A percentile compares a stretch with the other conserved stretches of the same genome.
Evolutionary conservation across 2,113 vertebrate genomes (phyloP).

Genomic region (Odontophorus gujanensis): DNA sequence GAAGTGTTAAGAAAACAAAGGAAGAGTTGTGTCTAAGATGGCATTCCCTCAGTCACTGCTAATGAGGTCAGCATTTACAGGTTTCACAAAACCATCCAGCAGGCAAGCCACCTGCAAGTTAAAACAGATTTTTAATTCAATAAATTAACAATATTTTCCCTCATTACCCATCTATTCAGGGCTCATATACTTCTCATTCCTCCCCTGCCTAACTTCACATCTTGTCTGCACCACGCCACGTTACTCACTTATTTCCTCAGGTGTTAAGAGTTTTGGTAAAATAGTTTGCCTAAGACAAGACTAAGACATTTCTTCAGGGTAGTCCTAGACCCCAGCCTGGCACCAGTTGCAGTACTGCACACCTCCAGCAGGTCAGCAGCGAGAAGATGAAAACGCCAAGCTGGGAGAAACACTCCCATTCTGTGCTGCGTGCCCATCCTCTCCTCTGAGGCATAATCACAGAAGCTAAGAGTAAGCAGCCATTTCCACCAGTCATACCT

Average conservation of each 20-base stretch:
- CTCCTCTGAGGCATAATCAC: background rate
- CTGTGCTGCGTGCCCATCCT: background rate
- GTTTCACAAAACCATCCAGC: background rate
- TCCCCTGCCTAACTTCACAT: background rate
- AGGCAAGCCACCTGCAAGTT: background rate
- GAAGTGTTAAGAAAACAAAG: background rate
- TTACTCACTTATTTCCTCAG: background rate
- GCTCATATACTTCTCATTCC: background rate
- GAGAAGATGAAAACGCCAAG: background rate
- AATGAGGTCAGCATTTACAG: background rate
- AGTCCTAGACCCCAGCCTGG: background rate
- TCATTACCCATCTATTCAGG: background rate
- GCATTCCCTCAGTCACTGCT: background rate
- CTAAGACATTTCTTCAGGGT: background rate
- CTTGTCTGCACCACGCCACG: background rate
- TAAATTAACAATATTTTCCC: background rate
- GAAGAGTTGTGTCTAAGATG: background rate
- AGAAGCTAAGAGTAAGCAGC: background rate
- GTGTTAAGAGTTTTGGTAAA: background rate
- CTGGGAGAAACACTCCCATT: accelerated
- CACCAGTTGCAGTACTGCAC: background rate
- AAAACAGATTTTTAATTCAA: background rate
- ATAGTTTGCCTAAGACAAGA: background rate
- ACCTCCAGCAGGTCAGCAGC: background rate
- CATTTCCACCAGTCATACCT: slow-evolving; percentile 29